These are phyloP conservation scores for Eptesicus fuscus DNA, from an alignment of 2,113 vertebrate genomes.

Conservation along the genomic window DNA sequence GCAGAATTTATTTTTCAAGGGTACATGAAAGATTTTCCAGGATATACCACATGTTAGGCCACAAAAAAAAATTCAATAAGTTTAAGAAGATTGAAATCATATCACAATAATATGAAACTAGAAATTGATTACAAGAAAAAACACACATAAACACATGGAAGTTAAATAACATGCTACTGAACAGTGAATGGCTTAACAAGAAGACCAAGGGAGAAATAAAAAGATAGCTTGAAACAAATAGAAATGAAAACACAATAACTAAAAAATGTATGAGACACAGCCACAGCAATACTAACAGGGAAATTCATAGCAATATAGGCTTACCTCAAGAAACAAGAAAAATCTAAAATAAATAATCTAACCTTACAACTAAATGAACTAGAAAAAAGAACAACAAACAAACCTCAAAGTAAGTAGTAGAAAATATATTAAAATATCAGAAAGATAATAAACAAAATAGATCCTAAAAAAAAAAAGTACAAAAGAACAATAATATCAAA, in stretches of 20 bases:
- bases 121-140: background rate
- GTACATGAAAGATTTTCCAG: background rate
- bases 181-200: background rate
- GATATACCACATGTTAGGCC: background rate
- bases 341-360: background rate
- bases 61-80: background rate
- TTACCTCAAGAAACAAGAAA: background rate
- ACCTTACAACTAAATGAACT: background rate
- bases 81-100: background rate
- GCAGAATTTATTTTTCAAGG: background rate
- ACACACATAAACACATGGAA: background rate
- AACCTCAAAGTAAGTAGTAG: background rate
- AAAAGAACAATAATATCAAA: background rate
- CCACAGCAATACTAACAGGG: background rate
- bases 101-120: background rate
- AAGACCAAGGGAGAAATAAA: background rate
- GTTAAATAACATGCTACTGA: background rate
- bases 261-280: background rate
- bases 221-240: background rate
- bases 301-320: background rate
- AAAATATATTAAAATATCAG: background rate
- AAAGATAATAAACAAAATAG: background rate
- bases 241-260: background rate
- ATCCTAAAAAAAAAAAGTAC: background rate
- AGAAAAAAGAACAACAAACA: background rate